A percentile compares a stretch with the other conserved stretches of the same genome.
Evolutionary conservation across 2,797 vertebrate species (phyloP).

Genomic region (Vireo griseus): DNA sequence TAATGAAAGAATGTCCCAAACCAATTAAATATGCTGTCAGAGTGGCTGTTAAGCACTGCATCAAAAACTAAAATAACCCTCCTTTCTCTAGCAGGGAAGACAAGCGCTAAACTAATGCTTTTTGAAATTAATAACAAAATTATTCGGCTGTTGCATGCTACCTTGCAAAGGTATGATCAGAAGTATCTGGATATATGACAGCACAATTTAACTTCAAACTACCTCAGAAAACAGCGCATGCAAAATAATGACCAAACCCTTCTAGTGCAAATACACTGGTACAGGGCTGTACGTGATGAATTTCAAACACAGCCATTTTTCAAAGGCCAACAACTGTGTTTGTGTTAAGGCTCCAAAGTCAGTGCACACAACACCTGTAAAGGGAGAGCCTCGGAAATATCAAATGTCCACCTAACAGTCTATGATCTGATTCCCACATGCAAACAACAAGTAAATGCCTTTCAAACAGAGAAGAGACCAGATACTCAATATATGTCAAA

Average conservation of each 20-base stretch:
- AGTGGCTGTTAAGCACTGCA: not conserved
- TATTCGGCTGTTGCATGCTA: not conserved
- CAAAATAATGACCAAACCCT: not conserved
- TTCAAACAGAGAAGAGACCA: not conserved
- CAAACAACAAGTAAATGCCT: not conserved
- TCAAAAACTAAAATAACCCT: not conserved
- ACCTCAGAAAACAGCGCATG: not conserved
- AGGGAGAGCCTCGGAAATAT: not conserved
- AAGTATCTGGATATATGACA: not conserved
- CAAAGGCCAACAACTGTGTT: not conserved
- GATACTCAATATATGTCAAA: not conserved
- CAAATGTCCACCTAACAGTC: not conserved
- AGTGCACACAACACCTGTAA: not conserved
- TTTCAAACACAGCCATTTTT: not conserved
- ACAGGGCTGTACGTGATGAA: not conserved
- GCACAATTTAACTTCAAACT: not conserved
- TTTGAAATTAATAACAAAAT: constrained; percentile 5
- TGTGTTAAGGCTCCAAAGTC: not conserved
- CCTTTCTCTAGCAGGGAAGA: not conserved
- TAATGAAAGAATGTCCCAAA: not conserved
- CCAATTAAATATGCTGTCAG: not conserved
- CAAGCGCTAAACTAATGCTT: not conserved
- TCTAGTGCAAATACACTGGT: not conserved
- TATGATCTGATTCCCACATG: not conserved
- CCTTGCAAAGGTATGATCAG: not conserved